A percentile compares a stretch with the other conserved stretches of the same genome.
Evolutionary conservation across 2,888 invertebrate species (phyloP).

Genomic region (Hololepta plana): DNA sequence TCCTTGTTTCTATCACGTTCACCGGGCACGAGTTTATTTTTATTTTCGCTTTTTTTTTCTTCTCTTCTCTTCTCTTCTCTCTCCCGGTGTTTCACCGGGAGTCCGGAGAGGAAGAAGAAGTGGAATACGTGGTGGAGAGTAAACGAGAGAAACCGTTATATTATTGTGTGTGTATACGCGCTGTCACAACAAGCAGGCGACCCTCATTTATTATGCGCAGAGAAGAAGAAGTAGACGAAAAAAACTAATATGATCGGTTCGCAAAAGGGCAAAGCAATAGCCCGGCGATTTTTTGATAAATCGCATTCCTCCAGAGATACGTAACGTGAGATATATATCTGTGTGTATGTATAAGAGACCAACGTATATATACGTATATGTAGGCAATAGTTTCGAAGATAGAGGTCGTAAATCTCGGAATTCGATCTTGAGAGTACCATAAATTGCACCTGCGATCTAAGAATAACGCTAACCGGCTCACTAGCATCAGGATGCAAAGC

Average conservation of each 20-base stretch:
- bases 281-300: constrained; percentile 25
- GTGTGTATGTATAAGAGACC: no score
- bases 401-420: constrained; percentile 27
- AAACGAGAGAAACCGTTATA: no score
- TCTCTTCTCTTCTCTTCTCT: neutral
- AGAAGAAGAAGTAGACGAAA: no score
- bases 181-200: no score
- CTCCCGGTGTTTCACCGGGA: constrained; percentile 4
- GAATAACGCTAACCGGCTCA: constrained; percentile 22
- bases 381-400: constrained; percentile 28
- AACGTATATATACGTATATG: no score
- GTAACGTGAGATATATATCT: constrained; percentile 25
- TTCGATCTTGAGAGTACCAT: constrained; percentile 29
- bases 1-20: no score
- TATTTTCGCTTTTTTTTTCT: no score
- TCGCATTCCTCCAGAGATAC: constrained; percentile 23
- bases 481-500: constrained; percentile 21
- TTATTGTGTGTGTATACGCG: no score
- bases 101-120: no score
- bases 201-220: constrained; percentile 8
- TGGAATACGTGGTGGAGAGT: no score
- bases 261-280: constrained; percentile 8
- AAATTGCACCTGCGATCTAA: constrained; percentile 29
- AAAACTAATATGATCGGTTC: constrained; percentile 24
- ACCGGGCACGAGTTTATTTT: no score